phyloP scores from a whole-genome alignment of 2,888 invertebrate genomes.

The Crossocerus cetratus region DNA sequence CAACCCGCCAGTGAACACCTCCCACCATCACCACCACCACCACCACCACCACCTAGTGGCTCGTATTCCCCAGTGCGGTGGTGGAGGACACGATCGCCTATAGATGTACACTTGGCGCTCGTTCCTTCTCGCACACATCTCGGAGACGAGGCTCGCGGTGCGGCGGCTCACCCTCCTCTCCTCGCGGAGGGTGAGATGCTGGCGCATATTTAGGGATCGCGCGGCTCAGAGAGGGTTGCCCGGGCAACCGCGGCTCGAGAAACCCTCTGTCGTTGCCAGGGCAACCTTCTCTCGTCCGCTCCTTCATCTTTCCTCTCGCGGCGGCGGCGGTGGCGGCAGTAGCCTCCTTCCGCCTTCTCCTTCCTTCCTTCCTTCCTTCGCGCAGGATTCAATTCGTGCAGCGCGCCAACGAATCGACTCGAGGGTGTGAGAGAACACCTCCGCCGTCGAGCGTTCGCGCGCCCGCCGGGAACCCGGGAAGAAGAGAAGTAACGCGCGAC shows the following conservation, averaged over 20 bases:
- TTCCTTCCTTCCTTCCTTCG: slow-evolving; percentile 15
- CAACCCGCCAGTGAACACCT: slow-evolving; percentile 45
- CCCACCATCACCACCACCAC: slow-evolving; percentile 22
- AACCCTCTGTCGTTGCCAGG: slow-evolving; percentile 72
- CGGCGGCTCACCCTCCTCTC: neutral
- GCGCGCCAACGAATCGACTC: slow-evolving; percentile 51
- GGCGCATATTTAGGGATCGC: slow-evolving; percentile 67
- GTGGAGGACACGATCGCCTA: neutral
- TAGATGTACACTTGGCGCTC: slow-evolving; percentile 10
- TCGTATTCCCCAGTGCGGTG: slow-evolving; percentile 21
- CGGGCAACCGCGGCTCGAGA: slow-evolving; percentile 67
- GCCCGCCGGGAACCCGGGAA: neutral
- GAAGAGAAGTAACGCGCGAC: neutral
- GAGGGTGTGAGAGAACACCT: slow-evolving; percentile 15
- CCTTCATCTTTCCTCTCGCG: slow-evolving; percentile 49
- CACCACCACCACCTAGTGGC: slow-evolving; percentile 9
- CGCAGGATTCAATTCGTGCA: slow-evolving; percentile 57
- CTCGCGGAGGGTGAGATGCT: slow-evolving; percentile 16
- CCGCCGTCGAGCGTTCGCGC: too few species aligned
- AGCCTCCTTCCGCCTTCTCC: too few species aligned
- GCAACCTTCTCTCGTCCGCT: slow-evolving; percentile 64
- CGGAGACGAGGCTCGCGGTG: neutral
- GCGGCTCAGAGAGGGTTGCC: slow-evolving; percentile 64
- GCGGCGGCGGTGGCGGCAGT: neutral
- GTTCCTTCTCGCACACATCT: slow-evolving; percentile 28